Evolutionary conservation across 2,113 vertebrate genomes (phyloP).

Genomic region (Lynx canadensis): DNA sequence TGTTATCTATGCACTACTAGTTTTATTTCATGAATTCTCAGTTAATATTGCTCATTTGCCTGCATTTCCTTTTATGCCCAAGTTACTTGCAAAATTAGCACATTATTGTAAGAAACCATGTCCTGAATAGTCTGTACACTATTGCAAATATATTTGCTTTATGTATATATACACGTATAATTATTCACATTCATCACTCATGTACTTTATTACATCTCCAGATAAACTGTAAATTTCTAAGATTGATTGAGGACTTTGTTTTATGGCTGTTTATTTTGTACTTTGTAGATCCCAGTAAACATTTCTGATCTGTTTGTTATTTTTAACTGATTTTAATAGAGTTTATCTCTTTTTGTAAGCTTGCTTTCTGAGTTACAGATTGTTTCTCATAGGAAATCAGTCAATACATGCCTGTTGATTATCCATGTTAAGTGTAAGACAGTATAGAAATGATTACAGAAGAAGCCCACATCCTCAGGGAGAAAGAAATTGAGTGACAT

Average conservation of each 20-base stretch:
- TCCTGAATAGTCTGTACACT: neutral
- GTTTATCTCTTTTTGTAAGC: neutral
- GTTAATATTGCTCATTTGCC: neutral
- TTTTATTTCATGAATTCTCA: neutral
- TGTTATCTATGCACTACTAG: neutral
- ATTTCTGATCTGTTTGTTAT: neutral
- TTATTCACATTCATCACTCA: neutral
- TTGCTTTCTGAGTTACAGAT: neutral
- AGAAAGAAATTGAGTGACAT: neutral
- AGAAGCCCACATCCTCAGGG: neutral
- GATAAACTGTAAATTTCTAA: neutral
- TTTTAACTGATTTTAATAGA: slow-evolving; percentile 36
- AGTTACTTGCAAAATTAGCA: neutral
- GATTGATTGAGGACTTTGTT: neutral
- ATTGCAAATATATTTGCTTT: neutral
- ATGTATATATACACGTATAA: neutral
- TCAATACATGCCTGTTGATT: neutral
- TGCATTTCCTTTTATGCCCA: neutral
- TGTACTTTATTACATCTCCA: neutral
- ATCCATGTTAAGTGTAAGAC: neutral
- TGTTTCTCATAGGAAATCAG: neutral
- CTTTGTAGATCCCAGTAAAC: neutral
- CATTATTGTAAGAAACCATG: neutral
- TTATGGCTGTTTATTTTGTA: neutral
- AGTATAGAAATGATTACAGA: neutral